These are phyloP conservation scores for Smithornis capensis DNA, from an alignment of 2,113 vertebrate species.

Conservation along the genomic window DNA sequence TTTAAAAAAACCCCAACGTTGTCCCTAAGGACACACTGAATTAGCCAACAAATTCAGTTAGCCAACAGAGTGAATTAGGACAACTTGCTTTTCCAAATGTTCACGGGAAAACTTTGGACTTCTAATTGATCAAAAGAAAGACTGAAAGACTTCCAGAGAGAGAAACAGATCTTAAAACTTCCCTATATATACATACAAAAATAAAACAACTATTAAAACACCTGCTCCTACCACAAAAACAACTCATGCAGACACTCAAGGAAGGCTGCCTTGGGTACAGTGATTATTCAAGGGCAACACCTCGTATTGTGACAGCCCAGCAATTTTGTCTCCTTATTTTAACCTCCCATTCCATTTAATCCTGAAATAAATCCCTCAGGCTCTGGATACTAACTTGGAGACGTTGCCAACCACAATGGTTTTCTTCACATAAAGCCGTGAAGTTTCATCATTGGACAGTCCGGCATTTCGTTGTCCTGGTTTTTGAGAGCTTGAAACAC, in stretches of 20 bases:
- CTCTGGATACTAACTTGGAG: constrained; percentile 86
- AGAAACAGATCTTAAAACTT: not conserved
- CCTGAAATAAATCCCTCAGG: not conserved
- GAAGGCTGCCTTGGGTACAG: not conserved
- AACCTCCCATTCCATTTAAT: not conserved
- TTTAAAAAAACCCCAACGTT: not conserved
- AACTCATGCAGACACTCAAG: not conserved
- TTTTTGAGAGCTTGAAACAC: constrained; percentile 76
- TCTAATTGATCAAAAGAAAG: not conserved
- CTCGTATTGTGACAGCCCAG: not conserved
- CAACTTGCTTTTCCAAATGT: not conserved
- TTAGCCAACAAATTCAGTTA: not conserved
- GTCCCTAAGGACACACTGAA: not conserved
- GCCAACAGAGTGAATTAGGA: not conserved
- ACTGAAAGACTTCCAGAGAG: not conserved
- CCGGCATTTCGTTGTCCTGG: constrained; percentile 81
- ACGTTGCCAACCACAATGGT: constrained; percentile 98
- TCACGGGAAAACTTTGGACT: not conserved
- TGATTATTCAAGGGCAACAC: not conserved
- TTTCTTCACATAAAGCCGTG: constrained; percentile 94
- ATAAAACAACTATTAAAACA: not conserved
- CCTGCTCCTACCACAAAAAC: not conserved
- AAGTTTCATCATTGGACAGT: constrained; percentile 86
- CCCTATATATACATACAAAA: not conserved
- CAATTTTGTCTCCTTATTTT: not conserved